Conservation (phyloP, 1,140 invertebrate genomes). For the Probaryconus sp. region DNA sequence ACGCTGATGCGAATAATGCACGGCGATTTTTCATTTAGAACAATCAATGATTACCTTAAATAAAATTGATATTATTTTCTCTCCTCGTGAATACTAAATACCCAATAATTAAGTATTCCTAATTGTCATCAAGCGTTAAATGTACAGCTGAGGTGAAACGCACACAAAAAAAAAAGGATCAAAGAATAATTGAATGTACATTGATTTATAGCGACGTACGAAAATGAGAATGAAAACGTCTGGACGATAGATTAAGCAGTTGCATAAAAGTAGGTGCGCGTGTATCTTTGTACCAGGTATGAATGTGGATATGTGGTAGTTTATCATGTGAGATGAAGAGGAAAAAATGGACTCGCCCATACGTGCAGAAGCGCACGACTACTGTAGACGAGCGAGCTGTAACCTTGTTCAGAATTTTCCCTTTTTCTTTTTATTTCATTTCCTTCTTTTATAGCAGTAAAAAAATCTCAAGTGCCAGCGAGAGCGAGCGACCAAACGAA, state of each 20-base stretch:
- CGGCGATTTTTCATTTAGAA: no score
- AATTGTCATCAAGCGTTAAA: no score
- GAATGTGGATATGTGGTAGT: slow-evolving; percentile 20
- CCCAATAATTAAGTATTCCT: no score
- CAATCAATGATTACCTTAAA: no score
- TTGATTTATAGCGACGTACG: no score
- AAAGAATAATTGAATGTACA: no score
- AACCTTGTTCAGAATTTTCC: slow-evolving; percentile 59
- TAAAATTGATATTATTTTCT: no score
- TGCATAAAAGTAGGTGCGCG: slow-evolving; percentile 29
- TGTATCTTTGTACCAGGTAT: slow-evolving; percentile 13
- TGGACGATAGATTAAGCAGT: slow-evolving; percentile 14
- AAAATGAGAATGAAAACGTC: slow-evolving; percentile 3
- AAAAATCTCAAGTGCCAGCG: slow-evolving; percentile 60
- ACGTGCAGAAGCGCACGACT: slow-evolving; percentile 26
- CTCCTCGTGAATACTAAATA: no score
- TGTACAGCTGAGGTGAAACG: no score
- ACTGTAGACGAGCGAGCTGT: slow-evolving; percentile 46
- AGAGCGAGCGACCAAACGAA: slow-evolving; percentile 58
- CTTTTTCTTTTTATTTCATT: slow-evolving; percentile 62
- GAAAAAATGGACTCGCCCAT: slow-evolving; percentile 32
- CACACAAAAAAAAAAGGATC: no score
- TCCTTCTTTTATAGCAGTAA: slow-evolving; percentile 61
- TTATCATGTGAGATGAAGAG: slow-evolving; percentile 29
- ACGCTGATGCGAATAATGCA: no score